A percentile compares a stretch with the other conserved stretches of the same genome.
Evolutionary conservation across 2,888 invertebrate species (phyloP).

Genomic region (Plemyria rubiginata): DNA sequence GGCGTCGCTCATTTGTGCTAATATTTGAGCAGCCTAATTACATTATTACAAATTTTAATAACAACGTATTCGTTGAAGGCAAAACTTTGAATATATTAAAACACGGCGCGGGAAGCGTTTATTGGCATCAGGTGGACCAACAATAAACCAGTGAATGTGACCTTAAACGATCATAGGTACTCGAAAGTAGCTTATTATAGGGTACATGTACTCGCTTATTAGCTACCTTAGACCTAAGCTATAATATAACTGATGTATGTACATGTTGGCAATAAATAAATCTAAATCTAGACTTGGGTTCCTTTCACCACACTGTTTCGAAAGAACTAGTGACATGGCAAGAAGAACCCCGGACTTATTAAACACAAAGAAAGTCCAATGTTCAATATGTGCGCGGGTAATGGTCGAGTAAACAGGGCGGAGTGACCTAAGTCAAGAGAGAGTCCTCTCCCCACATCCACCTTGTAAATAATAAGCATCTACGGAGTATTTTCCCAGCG

Average conservation of each 20-base stretch:
- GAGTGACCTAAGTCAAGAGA: not conserved
- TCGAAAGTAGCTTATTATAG: too few relatives aligned
- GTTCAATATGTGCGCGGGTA: not conserved
- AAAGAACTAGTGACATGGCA: too few relatives aligned
- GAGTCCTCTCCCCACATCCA: not conserved
- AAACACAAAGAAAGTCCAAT: not conserved
- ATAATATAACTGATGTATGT: too few relatives aligned
- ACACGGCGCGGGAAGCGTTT: too few relatives aligned
- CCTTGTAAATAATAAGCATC: not conserved
- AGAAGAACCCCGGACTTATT: not conserved
- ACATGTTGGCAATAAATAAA: too few relatives aligned
- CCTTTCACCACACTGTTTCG: too few relatives aligned
- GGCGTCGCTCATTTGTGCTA: conserved; percentile 28
- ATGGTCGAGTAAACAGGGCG: not conserved
- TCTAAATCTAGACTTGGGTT: too few relatives aligned
- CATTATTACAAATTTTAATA: conserved; percentile 36
- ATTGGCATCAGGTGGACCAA: not conserved
- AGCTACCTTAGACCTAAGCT: too few relatives aligned
- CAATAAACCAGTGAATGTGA: not conserved
- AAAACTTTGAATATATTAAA: too few relatives aligned
- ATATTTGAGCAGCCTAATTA: conserved; percentile 34
- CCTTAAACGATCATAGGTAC: too few relatives aligned
- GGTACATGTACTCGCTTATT: too few relatives aligned
- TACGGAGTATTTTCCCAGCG: conserved; percentile 7
- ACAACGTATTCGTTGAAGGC: conserved; percentile 14